These are phyloP conservation scores for Hyposmocoma kahamanoa DNA, from an alignment of 1,140 invertebrate species.

Conservation along the genomic window DNA sequence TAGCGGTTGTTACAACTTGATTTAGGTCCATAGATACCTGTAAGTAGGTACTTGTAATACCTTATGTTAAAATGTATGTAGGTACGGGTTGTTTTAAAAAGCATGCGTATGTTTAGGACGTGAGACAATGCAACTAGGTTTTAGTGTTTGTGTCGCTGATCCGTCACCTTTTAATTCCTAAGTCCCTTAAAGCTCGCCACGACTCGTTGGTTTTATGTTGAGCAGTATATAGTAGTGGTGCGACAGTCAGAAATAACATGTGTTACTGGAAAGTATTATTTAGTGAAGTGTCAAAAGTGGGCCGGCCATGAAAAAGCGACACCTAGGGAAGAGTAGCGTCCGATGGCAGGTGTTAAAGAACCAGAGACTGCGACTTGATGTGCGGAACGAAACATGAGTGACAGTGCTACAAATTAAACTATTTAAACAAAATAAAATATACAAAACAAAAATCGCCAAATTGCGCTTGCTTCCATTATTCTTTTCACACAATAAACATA, in stretches of 20 bases:
- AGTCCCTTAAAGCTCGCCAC: not conserved
- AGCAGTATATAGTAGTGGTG: conserved; percentile 9
- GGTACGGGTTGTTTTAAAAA: conserved; percentile 8
- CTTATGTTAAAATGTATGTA: conserved; percentile 10
- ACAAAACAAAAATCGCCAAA: conserved; percentile 49
- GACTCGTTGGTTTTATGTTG: too few species aligned
- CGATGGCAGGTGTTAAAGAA: conserved; percentile 64
- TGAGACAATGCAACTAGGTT: conserved; percentile 25
- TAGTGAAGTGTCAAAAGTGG: conserved; percentile 58
- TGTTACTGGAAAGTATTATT: conserved; percentile 41
- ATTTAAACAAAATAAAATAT: conserved; percentile 22
- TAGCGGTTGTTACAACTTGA: too few species aligned
- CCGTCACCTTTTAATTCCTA: conserved; percentile 8
- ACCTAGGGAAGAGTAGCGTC: conserved; percentile 45
- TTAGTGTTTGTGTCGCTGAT: conserved; percentile 1
- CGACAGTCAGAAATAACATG: conserved; percentile 23
- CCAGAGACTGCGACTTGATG: conserved; percentile 64
- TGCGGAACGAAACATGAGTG: conserved; percentile 66
- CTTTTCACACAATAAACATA: conserved; percentile 60
- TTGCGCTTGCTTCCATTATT: conserved; percentile 66
- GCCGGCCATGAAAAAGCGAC: conserved; percentile 66
- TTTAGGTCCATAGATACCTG: too few species aligned
- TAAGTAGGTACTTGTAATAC: too few species aligned
- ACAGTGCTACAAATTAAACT: conserved; percentile 15
- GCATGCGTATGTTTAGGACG: conserved; percentile 15